Conservation (phyloP, 2,113 vertebrate genomes). For the Poeciliopsis retropinna region DNA sequence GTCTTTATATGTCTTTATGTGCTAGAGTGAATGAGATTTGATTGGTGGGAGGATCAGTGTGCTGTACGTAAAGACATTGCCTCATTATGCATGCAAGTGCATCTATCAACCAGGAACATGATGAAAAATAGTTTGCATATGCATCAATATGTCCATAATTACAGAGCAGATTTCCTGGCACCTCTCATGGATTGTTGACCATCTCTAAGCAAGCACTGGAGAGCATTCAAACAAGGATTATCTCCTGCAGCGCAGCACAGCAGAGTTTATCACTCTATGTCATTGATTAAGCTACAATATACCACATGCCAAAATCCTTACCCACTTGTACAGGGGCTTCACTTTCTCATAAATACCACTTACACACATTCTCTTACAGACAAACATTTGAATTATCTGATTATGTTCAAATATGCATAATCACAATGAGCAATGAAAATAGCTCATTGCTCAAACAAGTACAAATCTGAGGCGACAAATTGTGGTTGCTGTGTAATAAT, state of each 20-base stretch:
- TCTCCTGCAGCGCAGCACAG: conserved; percentile 64
- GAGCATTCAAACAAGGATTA: conserved; percentile 70
- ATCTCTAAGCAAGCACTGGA: conserved; percentile 62
- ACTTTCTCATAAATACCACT: conserved; percentile 28
- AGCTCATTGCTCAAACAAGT: not conserved
- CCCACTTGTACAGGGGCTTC: conserved; percentile 40
- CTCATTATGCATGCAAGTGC: conserved; percentile 58
- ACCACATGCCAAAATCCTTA: conserved; percentile 57
- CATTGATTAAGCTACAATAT: conserved; percentile 65
- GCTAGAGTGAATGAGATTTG: conserved; percentile 68
- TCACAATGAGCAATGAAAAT: not conserved
- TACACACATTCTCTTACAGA: conserved; percentile 27
- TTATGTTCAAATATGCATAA: conserved; percentile 5
- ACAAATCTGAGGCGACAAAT: not conserved
- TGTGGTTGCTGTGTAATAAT: conserved; percentile 4
- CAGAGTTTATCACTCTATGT: conserved; percentile 63
- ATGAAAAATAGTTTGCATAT: conserved; percentile 62
- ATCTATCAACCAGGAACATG: conserved; percentile 65
- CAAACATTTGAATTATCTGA: not conserved
- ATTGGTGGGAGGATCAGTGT: conserved; percentile 69
- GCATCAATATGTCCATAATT: conserved; percentile 71
- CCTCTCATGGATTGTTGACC: conserved; percentile 66
- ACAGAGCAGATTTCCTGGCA: conserved; percentile 70
- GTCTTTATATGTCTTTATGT: conserved; percentile 43
- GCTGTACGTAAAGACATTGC: conserved; percentile 51